Base-by-base conservation (phyloP, 1,140 invertebrate species). In the Monomorium pharaonis region DNA sequence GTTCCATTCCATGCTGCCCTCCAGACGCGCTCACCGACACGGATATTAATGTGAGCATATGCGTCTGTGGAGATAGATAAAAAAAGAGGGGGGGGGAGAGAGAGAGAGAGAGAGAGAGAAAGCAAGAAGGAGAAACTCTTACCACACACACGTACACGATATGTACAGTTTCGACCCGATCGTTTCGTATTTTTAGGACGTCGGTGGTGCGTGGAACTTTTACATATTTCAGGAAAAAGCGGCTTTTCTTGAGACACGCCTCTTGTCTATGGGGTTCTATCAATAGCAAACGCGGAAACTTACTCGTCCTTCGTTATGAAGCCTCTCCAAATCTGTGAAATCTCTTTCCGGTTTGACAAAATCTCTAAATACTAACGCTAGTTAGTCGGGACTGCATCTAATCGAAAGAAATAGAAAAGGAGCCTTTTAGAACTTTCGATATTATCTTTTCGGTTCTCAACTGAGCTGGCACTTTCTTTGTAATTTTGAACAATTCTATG, bases 151-250 rank as follows among this genome's bases (percentile, higher is more conserved):
- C 75, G 84, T 85, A 67, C 44, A n/a, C 58, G 58, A 74, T 83
- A 83, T 47, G 42, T 74, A 83, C 78, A 72, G 67, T 83, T 72
- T 58, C 78, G 78, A 74, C 67, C 51, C 78, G 54, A 67, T 67
- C 84, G 74, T 51, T 74, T 62, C 56, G 84, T 94, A 94, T 94
- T 93, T 94, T 93, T 94, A 93, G 92, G 89, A 65, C 30, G 51
- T 81, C 77, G 77, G 77, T 90, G 84, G 88, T 85, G 85, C 88
- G 77, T 78, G 89, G 63, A 86, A 89, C 84, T 92, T 94, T 94
- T 93, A 93, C 92, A 91, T 93, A 92, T 94, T 94, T 94, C 88
- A 89, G 91, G 93, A 93, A 94, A 93, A 93, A 91, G 81, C 87
- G 81, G 88, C 90, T 91, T 92, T 86, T 67, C 65, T 21, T 44